Base-by-base conservation (phyloP, 2,888 invertebrate genomes). In the Trisateles emortualis region DNA sequence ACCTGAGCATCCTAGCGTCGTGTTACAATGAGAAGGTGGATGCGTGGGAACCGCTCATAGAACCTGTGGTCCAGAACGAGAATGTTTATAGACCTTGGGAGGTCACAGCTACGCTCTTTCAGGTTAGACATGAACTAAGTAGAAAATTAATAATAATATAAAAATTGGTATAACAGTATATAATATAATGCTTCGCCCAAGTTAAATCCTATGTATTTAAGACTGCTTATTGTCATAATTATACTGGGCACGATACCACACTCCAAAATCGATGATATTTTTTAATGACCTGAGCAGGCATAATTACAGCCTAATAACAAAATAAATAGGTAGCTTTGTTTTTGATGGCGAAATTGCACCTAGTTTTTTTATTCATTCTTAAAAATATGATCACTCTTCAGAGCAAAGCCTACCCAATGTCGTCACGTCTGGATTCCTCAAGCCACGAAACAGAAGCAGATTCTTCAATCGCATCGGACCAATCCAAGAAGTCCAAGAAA, bases 11-110 rank as follows among this genome's bases (percentile, higher is more conserved):
- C 3, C 90, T 90, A 52, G 94, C 93, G 72, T 64, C 78, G 61
- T 95, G 95, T 76, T 96, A 95, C 84, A 96, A 96, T 81, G 95
- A 96, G 68, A 93, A 93, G 38, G 86, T 95, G 43, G 94, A 94
- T 43, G 94, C 94, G 6, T 98, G 98, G 98, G 98, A 98, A 78
- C 98, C 98, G 0, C 83, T 98, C 0, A 83, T 97, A 0, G 97
- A 97, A 70, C 96, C 97, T 0, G 94, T 95, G 0, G 94, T 95
- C 0, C 92, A 94, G 35, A 93, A 94, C 26, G 96, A 96, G 79
- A 95, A 95, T 61, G 83, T 93, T 1, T 96, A 95, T 78, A 92
- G 94, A 51, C 96, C 96, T 0, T 97, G 96, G 96, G 96, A 96
- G 76, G 84, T 96, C 11, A 89, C 94, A 14, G 90, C 96, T 44